Base-by-base conservation (phyloP, 92 coral and sea anemone species). In the Phenganax stokvisi region DNA sequence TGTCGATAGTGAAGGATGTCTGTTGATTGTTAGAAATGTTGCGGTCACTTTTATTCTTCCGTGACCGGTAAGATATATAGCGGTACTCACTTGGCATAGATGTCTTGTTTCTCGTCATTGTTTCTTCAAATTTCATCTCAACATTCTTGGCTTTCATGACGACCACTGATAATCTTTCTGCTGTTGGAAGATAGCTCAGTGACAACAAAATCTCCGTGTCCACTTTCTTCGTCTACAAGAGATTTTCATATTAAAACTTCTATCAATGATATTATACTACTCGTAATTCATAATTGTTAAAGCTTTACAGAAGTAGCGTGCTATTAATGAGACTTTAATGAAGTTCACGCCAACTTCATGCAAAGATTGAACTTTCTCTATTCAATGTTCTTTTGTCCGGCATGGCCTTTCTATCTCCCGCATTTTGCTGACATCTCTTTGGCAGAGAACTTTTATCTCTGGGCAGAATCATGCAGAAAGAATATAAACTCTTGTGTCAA, bases 111-210 rank as follows among this genome's bases (percentile, higher is more conserved):
- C 54, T 44, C 28, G 83, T 79, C 7, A 79, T 79, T 51, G 83
- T n/a, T 17, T 79, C 83, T 12, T 79, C 83, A 8, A 60, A 44
- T 30, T 67, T 79, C 16, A 79, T 79, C 56, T 85, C 91, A 28
- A 96, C 87, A 72, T 90, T 86, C 71, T 92, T 88, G 37, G 96
- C 99, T 77, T 96, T 96, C 99, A 96, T 96, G 29, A 96, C 87
- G 8, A 94, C 99, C 16, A 92, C 87, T 1, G 97, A 87, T 76
- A 96, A 86, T 74, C 98, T 76, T 63, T 92, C 98, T 25, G 99
- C 92, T 56, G 99, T 96, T n/a, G 98, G 97, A 57, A 94, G 85
- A 84, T 94, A 94, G 64, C 97, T 90, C 20, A 94, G 88, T 11
- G 98, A 94, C 44, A 94, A 86, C 77, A 94, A 53, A 51, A 94